Evolutionary conservation across 2,888 invertebrate species (phyloP).

Genomic region (Pelosia muscerda): DNA sequence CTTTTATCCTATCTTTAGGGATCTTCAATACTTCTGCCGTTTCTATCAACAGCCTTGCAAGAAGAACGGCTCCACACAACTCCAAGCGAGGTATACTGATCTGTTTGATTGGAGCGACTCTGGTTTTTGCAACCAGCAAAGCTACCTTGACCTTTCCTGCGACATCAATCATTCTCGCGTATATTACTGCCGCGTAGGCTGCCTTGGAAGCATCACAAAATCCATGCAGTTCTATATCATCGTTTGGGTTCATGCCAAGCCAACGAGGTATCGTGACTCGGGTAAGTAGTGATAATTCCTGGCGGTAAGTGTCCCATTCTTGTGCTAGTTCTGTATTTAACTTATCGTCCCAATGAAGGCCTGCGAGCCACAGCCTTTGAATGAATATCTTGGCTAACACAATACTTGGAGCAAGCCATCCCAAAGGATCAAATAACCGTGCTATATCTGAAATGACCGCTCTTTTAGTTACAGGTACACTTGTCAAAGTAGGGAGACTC

Average conservation of each 20-base stretch:
- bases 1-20: too few relatives aligned
- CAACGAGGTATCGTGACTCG: constrained; percentile 32
- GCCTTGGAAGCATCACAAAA: constrained; percentile 41
- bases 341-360: constrained; percentile 2
- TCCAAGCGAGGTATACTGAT: too few relatives aligned
- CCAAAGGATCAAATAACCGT: constrained; percentile 1
- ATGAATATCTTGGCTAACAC: constrained; percentile 8
- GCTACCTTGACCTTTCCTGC: constrained; percentile 3
- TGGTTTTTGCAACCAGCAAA: constrained; percentile 18
- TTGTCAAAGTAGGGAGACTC: too few relatives aligned
- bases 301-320: constrained; percentile 37
- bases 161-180: neutral
- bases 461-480: too few relatives aligned
- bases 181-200: constrained; percentile 30
- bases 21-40: too few relatives aligned
- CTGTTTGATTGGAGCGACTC: constrained; percentile 24
- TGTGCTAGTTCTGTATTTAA: neutral
- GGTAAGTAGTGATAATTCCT: constrained; percentile 16
- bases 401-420: constrained; percentile 2
- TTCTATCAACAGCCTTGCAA: too few relatives aligned
- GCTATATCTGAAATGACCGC: too few relatives aligned
- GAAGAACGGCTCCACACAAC: too few relatives aligned
- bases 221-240: constrained; percentile 38
- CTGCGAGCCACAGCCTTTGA: neutral
- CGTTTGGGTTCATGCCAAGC: constrained; percentile 18